phyloP scores from a whole-genome alignment of 2,113 vertebrate genomes.

The Tiliqua scincoides region DNA sequence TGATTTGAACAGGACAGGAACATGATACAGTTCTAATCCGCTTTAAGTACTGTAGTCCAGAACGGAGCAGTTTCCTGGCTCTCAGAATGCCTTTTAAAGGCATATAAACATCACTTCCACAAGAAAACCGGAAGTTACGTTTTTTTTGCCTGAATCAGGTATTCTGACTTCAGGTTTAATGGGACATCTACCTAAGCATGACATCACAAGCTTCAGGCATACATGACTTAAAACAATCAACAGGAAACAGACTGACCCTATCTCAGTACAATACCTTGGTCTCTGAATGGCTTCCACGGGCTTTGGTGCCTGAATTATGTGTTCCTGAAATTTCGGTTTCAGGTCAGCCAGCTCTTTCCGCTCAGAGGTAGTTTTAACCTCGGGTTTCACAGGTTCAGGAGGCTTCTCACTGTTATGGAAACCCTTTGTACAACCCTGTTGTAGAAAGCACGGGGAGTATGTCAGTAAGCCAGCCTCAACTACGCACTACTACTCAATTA shows the following conservation, averaged over 20 bases:
- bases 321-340: constrained; percentile 91
- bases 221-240: background rate
- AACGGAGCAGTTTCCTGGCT: too few species aligned
- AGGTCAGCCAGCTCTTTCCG: constrained; percentile 84
- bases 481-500: background rate
- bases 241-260: background rate
- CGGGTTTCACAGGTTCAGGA: constrained; percentile 92
- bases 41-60: too few species aligned
- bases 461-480: background rate
- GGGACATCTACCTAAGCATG: background rate
- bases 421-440: constrained; percentile 95
- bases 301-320: constrained; percentile 92
- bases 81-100: background rate
- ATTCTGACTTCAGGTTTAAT: background rate
- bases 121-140: too few species aligned
- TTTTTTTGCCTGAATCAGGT: too few species aligned
- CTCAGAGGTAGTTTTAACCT: constrained; percentile 88
- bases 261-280: constrained; percentile 82
- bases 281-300: constrained; percentile 90
- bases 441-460: constrained; percentile 5
- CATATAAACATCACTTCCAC: background rate
- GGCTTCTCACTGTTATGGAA: constrained; percentile 95
- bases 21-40: background rate
- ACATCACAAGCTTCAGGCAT: background rate
- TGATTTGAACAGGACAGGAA: background rate